phyloP scores from a whole-genome alignment of 2,797 vertebrate genomes.

The Iguana delicatissima region DNA sequence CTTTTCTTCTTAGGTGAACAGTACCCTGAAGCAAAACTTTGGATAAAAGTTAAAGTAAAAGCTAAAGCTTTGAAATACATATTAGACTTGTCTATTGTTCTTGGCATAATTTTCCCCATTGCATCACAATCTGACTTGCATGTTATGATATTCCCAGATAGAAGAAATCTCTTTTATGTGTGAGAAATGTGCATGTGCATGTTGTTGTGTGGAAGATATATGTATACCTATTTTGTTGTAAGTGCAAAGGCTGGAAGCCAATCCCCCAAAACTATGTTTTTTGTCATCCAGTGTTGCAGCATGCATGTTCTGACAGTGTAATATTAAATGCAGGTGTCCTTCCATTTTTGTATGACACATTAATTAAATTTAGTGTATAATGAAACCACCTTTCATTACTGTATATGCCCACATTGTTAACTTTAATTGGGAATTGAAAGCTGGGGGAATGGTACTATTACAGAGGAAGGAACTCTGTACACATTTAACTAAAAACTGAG shows the following conservation, averaged over 20 bases:
- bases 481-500: constrained; percentile 28
- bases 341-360: constrained; percentile 6
- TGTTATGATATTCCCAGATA: background rate
- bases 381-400: constrained; percentile 45
- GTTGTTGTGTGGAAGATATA: too few relatives aligned
- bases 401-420: constrained; percentile 43
- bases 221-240: background rate
- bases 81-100: background rate
- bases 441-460: background rate
- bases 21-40: background rate
- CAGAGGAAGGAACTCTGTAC: constrained; percentile 4
- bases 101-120: background rate
- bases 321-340: constrained; percentile 49
- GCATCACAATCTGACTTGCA: background rate
- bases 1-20: background rate
- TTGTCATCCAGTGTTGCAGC: constrained; percentile 48
- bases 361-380: constrained; percentile 47
- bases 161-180: background rate
- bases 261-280: constrained; percentile 30
- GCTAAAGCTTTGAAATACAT: background rate
- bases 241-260: constrained; percentile 1
- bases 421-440: background rate
- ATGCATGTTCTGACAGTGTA: constrained; percentile 43
- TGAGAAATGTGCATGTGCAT: too few relatives aligned
- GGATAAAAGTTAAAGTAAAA: background rate